Conservation (phyloP, 1,140 invertebrate genomes). For the Drosophila mojavensis region DNA sequence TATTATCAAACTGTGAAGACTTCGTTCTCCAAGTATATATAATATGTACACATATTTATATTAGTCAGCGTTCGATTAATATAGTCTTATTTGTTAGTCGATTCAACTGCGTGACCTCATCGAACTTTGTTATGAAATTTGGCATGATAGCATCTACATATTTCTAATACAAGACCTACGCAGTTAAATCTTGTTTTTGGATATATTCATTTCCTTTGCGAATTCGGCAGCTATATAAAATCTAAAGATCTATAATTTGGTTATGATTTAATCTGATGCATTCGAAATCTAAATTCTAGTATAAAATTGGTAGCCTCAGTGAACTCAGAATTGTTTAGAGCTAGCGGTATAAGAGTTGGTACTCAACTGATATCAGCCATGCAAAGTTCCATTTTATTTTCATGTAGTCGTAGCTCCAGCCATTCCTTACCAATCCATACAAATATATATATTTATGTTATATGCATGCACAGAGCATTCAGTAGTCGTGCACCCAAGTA, state of each 20-base stretch:
- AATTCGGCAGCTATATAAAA: too few relatives aligned
- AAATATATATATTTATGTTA: too few relatives aligned
- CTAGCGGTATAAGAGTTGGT: background rate
- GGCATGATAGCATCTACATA: background rate
- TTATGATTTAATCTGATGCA: too few relatives aligned
- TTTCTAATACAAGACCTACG: background rate
- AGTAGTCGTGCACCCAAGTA: slow-evolving; percentile 2
- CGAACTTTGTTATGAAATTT: slow-evolving; percentile 5
- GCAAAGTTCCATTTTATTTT: too few relatives aligned
- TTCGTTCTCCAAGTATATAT: background rate
- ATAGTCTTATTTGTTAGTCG: background rate
- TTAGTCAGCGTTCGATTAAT: background rate
- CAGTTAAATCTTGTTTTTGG: background rate
- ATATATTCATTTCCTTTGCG: background rate
- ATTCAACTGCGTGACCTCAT: slow-evolving; percentile 11
- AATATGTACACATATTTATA: background rate
- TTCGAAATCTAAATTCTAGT: too few relatives aligned
- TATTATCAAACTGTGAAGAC: background rate
- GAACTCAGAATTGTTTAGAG: background rate
- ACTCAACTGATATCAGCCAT: too few relatives aligned
- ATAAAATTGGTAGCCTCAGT: background rate
- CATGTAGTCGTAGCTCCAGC: too few relatives aligned
- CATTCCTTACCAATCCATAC: too few relatives aligned
- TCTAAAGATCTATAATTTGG: too few relatives aligned
- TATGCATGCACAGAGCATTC: slow-evolving; percentile 10